Base-by-base conservation (phyloP, 2,113 vertebrate species). In the Orycteropus afer region DNA sequence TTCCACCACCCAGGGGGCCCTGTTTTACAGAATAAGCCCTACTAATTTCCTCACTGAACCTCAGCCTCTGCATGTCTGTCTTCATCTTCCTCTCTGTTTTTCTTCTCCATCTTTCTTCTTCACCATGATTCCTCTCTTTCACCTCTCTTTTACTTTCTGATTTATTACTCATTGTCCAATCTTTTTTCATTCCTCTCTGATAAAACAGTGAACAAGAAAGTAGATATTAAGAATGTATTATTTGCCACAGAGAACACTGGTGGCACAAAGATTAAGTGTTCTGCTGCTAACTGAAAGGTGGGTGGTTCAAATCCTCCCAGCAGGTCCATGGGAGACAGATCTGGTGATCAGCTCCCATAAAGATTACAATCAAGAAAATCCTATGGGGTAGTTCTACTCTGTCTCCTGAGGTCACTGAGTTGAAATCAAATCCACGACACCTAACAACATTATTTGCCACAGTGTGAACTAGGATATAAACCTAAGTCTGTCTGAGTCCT, bases 171-270 rank as follows among this genome's bases (percentile, higher is more conserved):
- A 15, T 53, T n/a, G 32, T 8, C 12, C 61, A 32, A 14, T 71
- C 34, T 85, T 5, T 11, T 92, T 79, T 63, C 12, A 53, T 49
- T 42, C 14, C 47, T 67, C 23, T 71, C 47, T 92, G 42, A 90
- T 18, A 45, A 93, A 90, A 65, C 53, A 85, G 23, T 22, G 53
- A 88, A 9, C 18, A 88, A 85, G 7, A 87, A 27, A 82, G 40
- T 4, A 67, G 23, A 55, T 42, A 63, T 47, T 78, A 61, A 87
- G 20, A 89, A 91, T 73, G 10, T 86, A 74, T 73, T 84, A 27
- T 94, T 95, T 93, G 59, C 67, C 53, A 37, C 13, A 96, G 47
- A 93, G 69, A n/a, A n/a, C n/a, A n/a, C n/a, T n/a, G n/a, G n/a
- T n/a, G n/a, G n/a, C n/a, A n/a, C n/a, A n/a, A n/a, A n/a, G n/a